These are phyloP conservation scores for Odontothrips loti DNA, from an alignment of 2,888 invertebrate species.

Conservation along the genomic window DNA sequence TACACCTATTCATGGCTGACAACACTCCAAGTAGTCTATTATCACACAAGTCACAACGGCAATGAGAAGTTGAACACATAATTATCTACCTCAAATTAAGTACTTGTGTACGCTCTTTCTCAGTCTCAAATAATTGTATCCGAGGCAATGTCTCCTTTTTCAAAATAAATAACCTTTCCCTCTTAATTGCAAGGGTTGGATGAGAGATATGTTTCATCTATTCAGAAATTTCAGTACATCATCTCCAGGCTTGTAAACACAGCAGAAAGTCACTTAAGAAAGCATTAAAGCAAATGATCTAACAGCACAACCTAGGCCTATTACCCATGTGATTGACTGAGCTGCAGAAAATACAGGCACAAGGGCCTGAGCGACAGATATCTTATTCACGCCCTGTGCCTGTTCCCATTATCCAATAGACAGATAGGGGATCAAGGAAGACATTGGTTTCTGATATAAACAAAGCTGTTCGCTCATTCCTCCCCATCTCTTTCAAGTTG, in stretches of 20 bases:
- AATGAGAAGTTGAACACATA: slow-evolving; percentile 26
- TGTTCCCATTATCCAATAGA: not conserved
- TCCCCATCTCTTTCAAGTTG: not conserved
- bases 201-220: slow-evolving; percentile 13
- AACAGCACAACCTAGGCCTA: not conserved
- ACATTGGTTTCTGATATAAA: not conserved
- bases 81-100: slow-evolving; percentile 11
- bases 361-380: not conserved
- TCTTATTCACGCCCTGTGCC: slow-evolving; percentile 10
- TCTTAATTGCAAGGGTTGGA: not conserved
- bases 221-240: not conserved
- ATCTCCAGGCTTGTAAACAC: slow-evolving; percentile 20
- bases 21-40: slow-evolving; percentile 22
- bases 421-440: not conserved
- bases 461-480: not conserved
- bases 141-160: slow-evolving; percentile 9
- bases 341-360: not conserved
- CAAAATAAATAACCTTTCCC: not conserved
- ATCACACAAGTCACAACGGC: slow-evolving; percentile 26
- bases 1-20: slow-evolving; percentile 3
- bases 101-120: slow-evolving; percentile 10
- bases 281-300: not conserved
- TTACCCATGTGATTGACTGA: not conserved
- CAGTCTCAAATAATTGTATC: slow-evolving; percentile 26
- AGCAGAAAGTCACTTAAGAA: slow-evolving; percentile 15